Percentiles rank a stretch among this genome's conserved stretches.
These are phyloP conservation scores for Protophormia terraenovae DNA, from an alignment of 2,888 invertebrate species.

Conservation along the genomic window DNA sequence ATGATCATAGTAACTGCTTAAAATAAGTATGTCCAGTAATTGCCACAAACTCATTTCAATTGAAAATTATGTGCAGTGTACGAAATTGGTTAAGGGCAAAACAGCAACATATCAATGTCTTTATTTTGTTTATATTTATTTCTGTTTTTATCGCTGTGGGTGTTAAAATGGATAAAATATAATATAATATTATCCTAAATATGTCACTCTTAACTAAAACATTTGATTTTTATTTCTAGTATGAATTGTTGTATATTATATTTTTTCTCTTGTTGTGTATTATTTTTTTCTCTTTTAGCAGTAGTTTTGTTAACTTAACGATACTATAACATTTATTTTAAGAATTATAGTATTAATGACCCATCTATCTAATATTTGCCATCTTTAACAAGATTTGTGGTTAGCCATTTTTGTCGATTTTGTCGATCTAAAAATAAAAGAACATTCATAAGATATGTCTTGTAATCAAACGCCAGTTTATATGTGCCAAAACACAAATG, in stretches of 20 bases:
- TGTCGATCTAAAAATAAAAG: background rate
- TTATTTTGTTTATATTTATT: no score
- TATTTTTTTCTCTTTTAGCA: background rate
- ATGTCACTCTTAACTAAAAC: background rate
- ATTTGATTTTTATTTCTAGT: background rate
- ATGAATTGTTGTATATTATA: no score
- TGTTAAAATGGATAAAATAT: background rate
- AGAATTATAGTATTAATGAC: background rate
- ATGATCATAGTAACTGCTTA: no score
- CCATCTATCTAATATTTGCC: constrained; percentile 4
- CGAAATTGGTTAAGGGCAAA: background rate
- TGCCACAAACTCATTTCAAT: background rate
- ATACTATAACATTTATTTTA: background rate
- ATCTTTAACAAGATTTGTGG: background rate
- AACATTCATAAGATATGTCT: background rate
- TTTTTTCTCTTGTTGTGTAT: background rate
- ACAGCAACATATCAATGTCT: background rate
- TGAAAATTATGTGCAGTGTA: background rate
- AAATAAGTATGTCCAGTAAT: background rate
- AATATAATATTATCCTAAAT: background rate
- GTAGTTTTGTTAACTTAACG: background rate
- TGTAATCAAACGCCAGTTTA: background rate
- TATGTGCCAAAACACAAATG: background rate
- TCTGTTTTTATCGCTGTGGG: no score
- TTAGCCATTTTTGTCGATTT: background rate